Conservation (phyloP, 2,113 vertebrate species). For the Leucosticte australis region DNA sequence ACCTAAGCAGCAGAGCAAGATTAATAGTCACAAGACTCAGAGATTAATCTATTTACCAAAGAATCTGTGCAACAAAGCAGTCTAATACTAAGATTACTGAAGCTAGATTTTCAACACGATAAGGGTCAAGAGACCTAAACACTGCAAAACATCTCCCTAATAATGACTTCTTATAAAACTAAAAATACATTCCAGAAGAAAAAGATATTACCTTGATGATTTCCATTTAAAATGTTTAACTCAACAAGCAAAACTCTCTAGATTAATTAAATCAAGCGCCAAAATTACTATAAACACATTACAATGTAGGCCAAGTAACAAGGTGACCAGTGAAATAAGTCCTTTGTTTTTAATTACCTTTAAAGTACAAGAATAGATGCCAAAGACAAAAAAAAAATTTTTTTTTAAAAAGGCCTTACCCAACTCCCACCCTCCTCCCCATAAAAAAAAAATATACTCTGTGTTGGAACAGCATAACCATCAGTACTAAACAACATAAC, state of each 20-base stretch:
- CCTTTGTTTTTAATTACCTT: neutral
- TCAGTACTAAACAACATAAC: neutral
- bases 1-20: slow-evolving; percentile 44
- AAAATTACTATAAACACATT: neutral
- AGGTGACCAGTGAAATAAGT: neutral
- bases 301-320: neutral
- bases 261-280: neutral
- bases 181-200: neutral
- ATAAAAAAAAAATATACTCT: neutral
- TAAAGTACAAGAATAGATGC: neutral
- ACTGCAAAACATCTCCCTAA: slow-evolving; percentile 28
- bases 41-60: slow-evolving; percentile 63
- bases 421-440: rapidly evolving
- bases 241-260: neutral
- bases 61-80: slow-evolving; percentile 38
- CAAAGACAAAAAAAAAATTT: neutral
- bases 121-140: slow-evolving; percentile 14
- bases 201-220: neutral
- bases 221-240: neutral
- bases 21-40: slow-evolving; percentile 62
- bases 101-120: slow-evolving; percentile 29
- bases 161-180: neutral
- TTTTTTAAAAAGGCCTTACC: neutral
- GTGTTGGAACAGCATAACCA: neutral
- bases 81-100: slow-evolving; percentile 49